Evolutionary conservation across 2,113 vertebrate species (phyloP), one percentile per base, ranked within the genome.

Genomic region (Puntigrus tetrazona): DNA sequence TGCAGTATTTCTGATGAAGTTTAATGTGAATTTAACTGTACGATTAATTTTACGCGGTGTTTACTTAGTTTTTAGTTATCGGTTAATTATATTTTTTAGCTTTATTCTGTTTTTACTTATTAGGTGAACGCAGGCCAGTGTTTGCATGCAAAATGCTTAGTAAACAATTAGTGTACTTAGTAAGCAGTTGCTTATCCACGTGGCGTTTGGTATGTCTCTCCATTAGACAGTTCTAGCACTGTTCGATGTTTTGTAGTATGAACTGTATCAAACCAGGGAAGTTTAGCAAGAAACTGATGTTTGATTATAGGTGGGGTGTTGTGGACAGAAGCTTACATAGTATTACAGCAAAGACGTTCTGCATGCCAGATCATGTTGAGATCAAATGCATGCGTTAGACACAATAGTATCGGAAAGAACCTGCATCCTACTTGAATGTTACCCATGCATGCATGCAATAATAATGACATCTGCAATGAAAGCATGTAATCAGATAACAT

Each of bases 261-360:
- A 63, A 80, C 34, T 63, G 29, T 18, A 63, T 80, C 59, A 80
- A 80, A 80, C 57, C 47, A 80, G 18, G 25, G 5, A 34, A 67
- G 59, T 80, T n/a, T 5, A 80, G 59, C 27, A 31, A 45, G 59
- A 78, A 73, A 43, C 3, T 27, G 59, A 16, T 69, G 38, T 82
- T 72, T 78, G 82, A 72, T 27, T 84, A 67, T 65, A 80, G 61
- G 61, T 7, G 13, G 29, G 18, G 34, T 72, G 25, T 55, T 25
- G 76, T 63, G 65, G 25, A 86, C 47, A 55, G 25, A 4, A 65
- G 85, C 81, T 86, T 80, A 82, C 59, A 83, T 50, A n/a, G 78
- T 72, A 43, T 77, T 76, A 63, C 16, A 72, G 36, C 10, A 55
- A 61, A 72, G 75, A 52, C 41, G 29, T 43, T 78, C 63, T 84